phyloP scores from a whole-genome alignment of 2,113 vertebrate genomes.

The Macquaria australasica region DNA sequence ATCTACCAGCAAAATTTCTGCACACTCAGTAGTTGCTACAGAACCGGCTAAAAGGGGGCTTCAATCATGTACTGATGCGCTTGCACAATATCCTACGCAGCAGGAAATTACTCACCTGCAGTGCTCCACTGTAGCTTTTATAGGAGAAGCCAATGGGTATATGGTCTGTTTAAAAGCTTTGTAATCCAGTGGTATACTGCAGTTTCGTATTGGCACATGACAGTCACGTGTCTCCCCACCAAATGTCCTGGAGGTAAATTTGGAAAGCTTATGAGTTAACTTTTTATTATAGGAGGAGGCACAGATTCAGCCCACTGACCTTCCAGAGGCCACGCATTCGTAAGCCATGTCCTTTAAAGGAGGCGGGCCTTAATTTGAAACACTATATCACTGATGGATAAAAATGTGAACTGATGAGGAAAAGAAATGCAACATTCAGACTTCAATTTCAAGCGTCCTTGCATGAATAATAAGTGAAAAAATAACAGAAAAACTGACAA shows the following conservation, averaged over 20 bases:
- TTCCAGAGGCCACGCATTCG: background rate
- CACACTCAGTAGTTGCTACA: background rate
- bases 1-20: background rate
- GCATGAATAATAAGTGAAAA: background rate
- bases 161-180: slow-evolving; percentile 13
- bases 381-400: background rate
- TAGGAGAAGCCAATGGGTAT: background rate
- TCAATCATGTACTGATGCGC: background rate
- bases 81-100: background rate
- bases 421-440: background rate
- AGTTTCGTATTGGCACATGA: background rate
- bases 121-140: slow-evolving; percentile 3
- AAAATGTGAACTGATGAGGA: background rate
- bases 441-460: background rate
- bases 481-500: background rate
- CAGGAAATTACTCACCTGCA: slow-evolving; percentile 20
- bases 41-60: background rate
- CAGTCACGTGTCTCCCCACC: background rate
- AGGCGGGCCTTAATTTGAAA: background rate
- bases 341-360: background rate
- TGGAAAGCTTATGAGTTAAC: background rate
- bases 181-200: background rate
- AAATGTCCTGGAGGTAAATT: slow-evolving; percentile 10
- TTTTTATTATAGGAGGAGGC: slow-evolving; percentile 10
- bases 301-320: slow-evolving; percentile 20